Percentiles rank a stretch among this genome's conserved stretches.
These are phyloP conservation scores for Hirudo medicinalis DNA, from an alignment of 1,140 invertebrate species.

Conservation along the genomic window DNA sequence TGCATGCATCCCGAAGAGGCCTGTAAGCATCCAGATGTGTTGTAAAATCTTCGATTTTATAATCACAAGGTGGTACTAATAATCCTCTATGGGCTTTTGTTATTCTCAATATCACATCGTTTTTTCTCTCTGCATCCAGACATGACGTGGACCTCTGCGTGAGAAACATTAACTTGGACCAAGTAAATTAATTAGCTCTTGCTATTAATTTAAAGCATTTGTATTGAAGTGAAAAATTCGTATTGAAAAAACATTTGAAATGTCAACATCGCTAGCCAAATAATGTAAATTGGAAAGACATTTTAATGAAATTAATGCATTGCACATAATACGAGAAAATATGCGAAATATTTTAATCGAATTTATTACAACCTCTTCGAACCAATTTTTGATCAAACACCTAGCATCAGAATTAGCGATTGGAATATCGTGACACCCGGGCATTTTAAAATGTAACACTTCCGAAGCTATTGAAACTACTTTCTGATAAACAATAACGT, in stretches of 20 bases:
- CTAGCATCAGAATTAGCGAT: slow-evolving; percentile 34
- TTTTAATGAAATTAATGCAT: neutral
- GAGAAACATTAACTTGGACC: neutral
- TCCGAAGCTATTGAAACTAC: no score
- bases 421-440: slow-evolving; percentile 17
- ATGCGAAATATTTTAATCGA: neutral
- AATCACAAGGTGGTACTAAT: slow-evolving; percentile 30
- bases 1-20: slow-evolving; percentile 24
- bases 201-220: neutral
- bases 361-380: slow-evolving; percentile 30
- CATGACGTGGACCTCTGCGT: slow-evolving; percentile 8
- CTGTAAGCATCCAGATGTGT: slow-evolving; percentile 33
- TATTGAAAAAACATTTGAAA: neutral
- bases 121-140: no score
- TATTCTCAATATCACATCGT: slow-evolving; percentile 19
- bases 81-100: slow-evolving; percentile 33
- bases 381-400: slow-evolving; percentile 40
- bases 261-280: neutral
- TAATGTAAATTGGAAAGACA: neutral
- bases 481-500: no score
- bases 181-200: neutral
- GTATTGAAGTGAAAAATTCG: no score
- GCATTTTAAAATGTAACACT: neutral
- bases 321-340: no score
- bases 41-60: slow-evolving; percentile 30